Base-by-base conservation (phyloP, 2,113 vertebrate genomes). In the Sylvia atricapilla region DNA sequence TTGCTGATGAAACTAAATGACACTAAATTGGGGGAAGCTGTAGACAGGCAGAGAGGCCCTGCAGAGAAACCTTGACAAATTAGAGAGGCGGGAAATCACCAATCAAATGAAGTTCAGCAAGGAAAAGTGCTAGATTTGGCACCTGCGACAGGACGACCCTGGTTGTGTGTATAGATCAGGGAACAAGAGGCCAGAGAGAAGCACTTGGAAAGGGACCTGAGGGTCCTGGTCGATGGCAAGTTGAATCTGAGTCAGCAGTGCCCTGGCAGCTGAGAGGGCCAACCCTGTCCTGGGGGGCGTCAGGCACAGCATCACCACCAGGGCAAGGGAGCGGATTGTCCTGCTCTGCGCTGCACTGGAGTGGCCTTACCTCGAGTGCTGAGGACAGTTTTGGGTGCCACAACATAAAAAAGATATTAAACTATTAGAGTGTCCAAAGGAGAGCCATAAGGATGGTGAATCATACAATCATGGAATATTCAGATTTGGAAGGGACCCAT, bases 351-450 rank as follows among this genome's bases (percentile, higher is more conserved):
- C 44, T 49, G 44, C 3, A 1, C 28, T 56, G 43, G 20, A 19
- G 3, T 0, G 0, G 5, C 30, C 24, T 49, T 43, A 30, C n/a
- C 60, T 67, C 1, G 0, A 58, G 30, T 66, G 19, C 35, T 58
- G 52, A 20, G 50, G 15, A 0, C 30, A 49, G 13, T 13, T 75
- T 28, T 49, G 43, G 13, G 52, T 5, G 6, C 8, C 15, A 43
- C 16, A 75, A 17, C 11, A 35, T 30, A 25, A 66, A 56, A 55
- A 56, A 33, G 18, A 39, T 14, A 15, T 74, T 8, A 39, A 55
- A 15, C 18, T 41, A 10, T 66, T 28, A 47, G 23, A 41, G 23
- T 3, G 2, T 39, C 59, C 41, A 30, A 66, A 66, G 60, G 24
- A 56, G 15, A 10, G 30, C 20, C 35, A 49, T 0, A 1, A 30